A percentile compares a stretch with the other conserved stretches of the same genome.
phyloP scores from a whole-genome alignment of 2,113 vertebrate species.

The Atlantisia rogersi region DNA sequence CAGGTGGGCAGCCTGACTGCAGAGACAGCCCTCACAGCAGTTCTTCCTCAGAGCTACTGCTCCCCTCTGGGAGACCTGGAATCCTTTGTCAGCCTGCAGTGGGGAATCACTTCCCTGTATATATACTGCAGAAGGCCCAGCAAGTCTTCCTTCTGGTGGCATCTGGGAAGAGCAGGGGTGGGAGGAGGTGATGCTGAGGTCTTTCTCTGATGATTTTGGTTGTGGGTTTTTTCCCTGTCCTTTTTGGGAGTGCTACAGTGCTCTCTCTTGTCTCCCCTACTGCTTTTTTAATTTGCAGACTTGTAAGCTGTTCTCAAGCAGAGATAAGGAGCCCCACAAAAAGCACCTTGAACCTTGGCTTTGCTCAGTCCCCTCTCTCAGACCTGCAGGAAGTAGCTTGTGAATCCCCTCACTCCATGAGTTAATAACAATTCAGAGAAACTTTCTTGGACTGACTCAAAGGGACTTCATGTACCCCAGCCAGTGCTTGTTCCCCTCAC shows the following conservation, averaged over 20 bases:
- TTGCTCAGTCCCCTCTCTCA: not conserved
- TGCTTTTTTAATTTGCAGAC: not conserved
- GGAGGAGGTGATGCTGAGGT: not conserved
- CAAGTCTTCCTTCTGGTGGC: not conserved
- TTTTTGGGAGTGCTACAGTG: not conserved
- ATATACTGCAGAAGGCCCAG: not conserved
- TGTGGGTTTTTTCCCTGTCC: accelerated
- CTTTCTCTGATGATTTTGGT: not conserved
- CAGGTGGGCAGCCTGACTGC: slow-evolving; percentile 78
- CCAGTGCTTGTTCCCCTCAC: not conserved
- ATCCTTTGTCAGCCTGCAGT: not conserved
- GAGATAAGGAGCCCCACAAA: not conserved
- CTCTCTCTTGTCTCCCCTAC: not conserved
- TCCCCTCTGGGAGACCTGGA: not conserved
- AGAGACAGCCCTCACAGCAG: not conserved
- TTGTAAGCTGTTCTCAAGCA: not conserved
- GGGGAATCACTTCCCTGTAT: not conserved
- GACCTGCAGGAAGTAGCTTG: not conserved
- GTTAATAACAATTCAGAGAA: not conserved
- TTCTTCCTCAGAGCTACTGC: not conserved
- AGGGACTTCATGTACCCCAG: not conserved
- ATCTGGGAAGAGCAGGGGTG: not conserved
- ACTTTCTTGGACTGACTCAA: not conserved
- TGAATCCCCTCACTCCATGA: not conserved
- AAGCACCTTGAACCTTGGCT: not conserved